Conservation (phyloP, 2,797 vertebrate species). For the Cryptoprocta ferox region DNA sequence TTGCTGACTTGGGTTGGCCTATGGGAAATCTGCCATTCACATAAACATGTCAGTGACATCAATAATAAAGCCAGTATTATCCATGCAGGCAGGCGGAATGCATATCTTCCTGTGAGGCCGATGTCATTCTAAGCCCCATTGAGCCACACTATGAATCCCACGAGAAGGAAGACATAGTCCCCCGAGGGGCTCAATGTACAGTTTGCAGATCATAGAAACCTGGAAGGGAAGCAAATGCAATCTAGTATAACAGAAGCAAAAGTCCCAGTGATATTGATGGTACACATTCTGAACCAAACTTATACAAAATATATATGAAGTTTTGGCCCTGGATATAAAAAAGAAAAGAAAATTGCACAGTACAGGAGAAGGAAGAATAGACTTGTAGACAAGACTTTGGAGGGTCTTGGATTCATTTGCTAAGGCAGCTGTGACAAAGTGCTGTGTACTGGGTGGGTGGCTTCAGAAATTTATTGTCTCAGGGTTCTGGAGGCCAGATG, state of each 20-base stretch:
- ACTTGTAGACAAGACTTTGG: not conserved
- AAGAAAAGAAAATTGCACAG: not conserved
- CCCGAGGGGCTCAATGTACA: not conserved
- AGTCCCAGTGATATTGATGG: not conserved
- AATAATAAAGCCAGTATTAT: not conserved
- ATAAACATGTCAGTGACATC: not conserved
- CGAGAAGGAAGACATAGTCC: not conserved
- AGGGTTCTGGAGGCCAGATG: not conserved
- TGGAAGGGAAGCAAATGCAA: not conserved
- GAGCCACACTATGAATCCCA: not conserved
- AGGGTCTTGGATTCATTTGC: not conserved
- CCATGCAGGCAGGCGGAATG: not conserved
- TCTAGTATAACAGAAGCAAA: not conserved
- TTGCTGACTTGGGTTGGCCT: not conserved
- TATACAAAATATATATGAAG: not conserved
- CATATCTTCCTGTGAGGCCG: not conserved
- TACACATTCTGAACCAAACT: not conserved
- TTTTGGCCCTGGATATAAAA: not conserved
- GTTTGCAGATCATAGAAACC: not conserved
- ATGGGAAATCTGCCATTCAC: not conserved
- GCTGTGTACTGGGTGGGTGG: not conserved
- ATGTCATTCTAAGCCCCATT: accelerated
- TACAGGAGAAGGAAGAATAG: not conserved
- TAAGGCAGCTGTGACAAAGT: not conserved
- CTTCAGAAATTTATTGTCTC: not conserved